A percentile compares a stretch with the other conserved stretches of the same genome.
Conservation (phyloP, 2,113 vertebrate species). For the Eretmochelys imbricata region DNA sequence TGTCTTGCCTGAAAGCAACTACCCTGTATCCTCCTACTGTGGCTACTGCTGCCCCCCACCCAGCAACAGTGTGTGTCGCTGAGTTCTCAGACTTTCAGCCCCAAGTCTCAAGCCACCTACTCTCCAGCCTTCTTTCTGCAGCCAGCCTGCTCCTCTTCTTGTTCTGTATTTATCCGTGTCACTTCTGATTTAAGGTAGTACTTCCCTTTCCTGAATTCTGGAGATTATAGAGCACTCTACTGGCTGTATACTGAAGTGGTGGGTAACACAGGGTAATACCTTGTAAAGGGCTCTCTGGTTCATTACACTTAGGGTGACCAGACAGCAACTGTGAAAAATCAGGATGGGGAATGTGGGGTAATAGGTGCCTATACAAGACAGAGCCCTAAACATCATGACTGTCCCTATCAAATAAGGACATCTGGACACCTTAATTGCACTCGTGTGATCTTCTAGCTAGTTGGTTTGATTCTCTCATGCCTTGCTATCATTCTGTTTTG, state of each 20-base stretch:
- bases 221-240: not conserved
- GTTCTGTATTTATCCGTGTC: not conserved
- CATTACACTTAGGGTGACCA: not conserved
- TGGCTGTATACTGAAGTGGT: not conserved
- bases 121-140: not conserved
- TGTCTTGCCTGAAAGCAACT: not conserved
- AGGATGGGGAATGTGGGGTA: too few species aligned
- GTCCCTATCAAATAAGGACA: too few species aligned
- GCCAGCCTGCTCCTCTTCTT: conserved; percentile 33
- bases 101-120: not conserved
- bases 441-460: not conserved
- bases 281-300: not conserved
- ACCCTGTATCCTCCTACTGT: not conserved
- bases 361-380: too few species aligned
- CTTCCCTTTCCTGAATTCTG: conserved; percentile 18
- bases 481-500: not conserved
- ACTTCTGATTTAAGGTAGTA: conserved; percentile 14
- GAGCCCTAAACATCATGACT: too few species aligned
- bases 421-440: not conserved
- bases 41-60: not conserved
- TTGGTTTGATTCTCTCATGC: not conserved
- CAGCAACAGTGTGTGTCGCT: not conserved
- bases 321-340: too few species aligned
- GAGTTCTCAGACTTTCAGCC: not conserved
- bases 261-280: not conserved